Evolutionary conservation across 2,888 invertebrate genomes (phyloP), one percentile per base, ranked within the genome.

Genomic region (Corbicula japonica): DNA sequence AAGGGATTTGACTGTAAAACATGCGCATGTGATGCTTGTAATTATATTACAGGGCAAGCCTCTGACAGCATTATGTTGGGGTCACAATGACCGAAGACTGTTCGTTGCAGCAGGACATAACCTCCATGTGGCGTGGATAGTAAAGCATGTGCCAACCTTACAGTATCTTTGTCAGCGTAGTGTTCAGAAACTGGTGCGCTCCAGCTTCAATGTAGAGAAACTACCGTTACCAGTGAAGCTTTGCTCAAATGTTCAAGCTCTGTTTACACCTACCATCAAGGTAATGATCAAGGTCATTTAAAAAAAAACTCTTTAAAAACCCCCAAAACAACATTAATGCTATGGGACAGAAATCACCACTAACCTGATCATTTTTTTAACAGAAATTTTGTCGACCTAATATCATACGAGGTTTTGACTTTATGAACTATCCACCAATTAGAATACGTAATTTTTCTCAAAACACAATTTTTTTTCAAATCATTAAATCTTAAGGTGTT

Each of bases 11-110:
- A n/a, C n/a, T n/a, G n/a, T n/a, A n/a, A n/a, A n/a, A n/a, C n/a
- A n/a, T n/a, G n/a, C n/a, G n/a, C n/a, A n/a, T n/a, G n/a, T n/a
- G n/a, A n/a, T n/a, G n/a, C n/a, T n/a, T n/a, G n/a, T n/a, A n/a
- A n/a, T n/a, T n/a, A n/a, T n/a, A n/a, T 84, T 85, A 0, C 86
- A 91, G 92, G 90, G 91, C 41, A 92, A 96, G 85, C 96, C 96
- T 5, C 97, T 99, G 68, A 97, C 98, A 62, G 98, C 98, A 1
- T 94, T 99, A 91, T 99, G 99, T 10, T 99, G 99, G 99, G 99
- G 98, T 34, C 99, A 99, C 95, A 98, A 98, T 93, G 99, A 99
- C 93, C 97, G 97, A 87, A 95, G 99, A 34, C 95, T 99, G 86
- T 99, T 99, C 94, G 96, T 99, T 79, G 97, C 97, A 4, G 97